Conservation (phyloP, 1,140 invertebrate species). For the Drosophila setifemur region DNA sequence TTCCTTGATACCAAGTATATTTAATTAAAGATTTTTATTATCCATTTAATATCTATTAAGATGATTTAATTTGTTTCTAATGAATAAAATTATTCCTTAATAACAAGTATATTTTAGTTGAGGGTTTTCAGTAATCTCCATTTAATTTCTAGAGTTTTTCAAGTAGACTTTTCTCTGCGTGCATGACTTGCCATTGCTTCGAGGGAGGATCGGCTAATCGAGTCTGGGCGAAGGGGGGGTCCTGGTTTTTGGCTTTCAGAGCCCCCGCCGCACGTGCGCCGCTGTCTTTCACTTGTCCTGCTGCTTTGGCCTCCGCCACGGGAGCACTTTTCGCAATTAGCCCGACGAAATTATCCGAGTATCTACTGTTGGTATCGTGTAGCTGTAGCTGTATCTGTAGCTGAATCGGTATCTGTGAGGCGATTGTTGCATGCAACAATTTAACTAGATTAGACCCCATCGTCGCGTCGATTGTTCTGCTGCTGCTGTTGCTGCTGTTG, state of each 20-base stretch:
- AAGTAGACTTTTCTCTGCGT: not conserved
- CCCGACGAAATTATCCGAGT: conserved; percentile 61
- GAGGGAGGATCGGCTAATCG: conserved; percentile 29
- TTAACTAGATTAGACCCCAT: conserved; percentile 71
- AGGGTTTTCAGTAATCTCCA: too few relatives aligned
- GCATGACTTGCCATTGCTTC: conserved; percentile 5
- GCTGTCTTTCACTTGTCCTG: conserved; percentile 72
- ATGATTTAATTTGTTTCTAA: too few relatives aligned
- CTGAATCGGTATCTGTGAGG: conserved; percentile 23
- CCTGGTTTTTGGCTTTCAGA: conserved; percentile 2
- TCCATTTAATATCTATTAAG: too few relatives aligned
- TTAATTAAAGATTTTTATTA: too few relatives aligned
- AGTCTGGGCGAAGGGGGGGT: not conserved
- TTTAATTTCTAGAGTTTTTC: not conserved
- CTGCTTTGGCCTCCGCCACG: conserved; percentile 42
- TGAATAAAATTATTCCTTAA: too few relatives aligned
- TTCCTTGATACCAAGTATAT: too few relatives aligned
- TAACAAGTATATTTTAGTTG: too few relatives aligned
- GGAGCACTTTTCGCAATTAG: conserved; percentile 79
- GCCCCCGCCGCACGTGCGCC: conserved; percentile 62
- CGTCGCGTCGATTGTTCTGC: conserved; percentile 68
- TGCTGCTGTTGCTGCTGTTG: not conserved
- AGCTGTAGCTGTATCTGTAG: conserved; percentile 44
- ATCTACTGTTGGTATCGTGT: conserved; percentile 30
- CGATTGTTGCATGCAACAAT: conserved; percentile 78